Percentiles rank a stretch among this genome's conserved stretches.
phyloP scores from a whole-genome alignment of 2,888 invertebrate species.

The Pheosia gnoma region DNA sequence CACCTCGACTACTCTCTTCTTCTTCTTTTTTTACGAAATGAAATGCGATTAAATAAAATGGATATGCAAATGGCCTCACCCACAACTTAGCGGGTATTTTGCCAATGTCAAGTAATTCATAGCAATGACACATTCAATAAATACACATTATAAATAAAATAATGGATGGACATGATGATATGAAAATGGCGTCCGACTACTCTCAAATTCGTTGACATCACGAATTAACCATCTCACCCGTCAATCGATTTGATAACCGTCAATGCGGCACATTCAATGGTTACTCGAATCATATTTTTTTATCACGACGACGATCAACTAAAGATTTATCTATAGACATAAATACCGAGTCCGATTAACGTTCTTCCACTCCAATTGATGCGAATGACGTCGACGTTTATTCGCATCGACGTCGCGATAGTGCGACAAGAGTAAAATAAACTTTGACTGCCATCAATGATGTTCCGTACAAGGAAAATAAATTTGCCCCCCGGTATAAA shows the following conservation, averaged over 20 bases:
- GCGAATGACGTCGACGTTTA: conserved; percentile 22
- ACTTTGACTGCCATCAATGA: too few species aligned
- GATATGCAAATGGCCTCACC: too few species aligned
- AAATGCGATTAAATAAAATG: too few species aligned
- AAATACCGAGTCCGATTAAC: conserved; percentile 23
- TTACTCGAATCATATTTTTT: conserved; percentile 19
- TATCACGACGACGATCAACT: conserved; percentile 14
- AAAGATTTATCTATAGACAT: conserved; percentile 28
- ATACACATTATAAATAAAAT: too few species aligned
- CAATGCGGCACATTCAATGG: neutral
- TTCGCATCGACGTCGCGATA: conserved; percentile 18
- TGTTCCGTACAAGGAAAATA: too few species aligned
- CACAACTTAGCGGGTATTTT: too few species aligned
- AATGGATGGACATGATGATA: too few species aligned
- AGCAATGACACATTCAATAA: too few species aligned
- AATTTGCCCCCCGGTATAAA: too few species aligned
- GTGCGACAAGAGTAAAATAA: neutral
- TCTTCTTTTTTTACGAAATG: too few species aligned
- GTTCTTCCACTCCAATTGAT: conserved; percentile 34
- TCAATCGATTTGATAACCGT: neutral
- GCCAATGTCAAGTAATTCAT: too few species aligned
- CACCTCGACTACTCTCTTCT: too few species aligned
- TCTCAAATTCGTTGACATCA: neutral
- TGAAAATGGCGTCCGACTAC: neutral
- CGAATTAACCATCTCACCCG: neutral